Evolutionary conservation across 2,888 invertebrate genomes (phyloP), one percentile per base, ranked within the genome.

Genomic region (Horisme vitalbata): DNA sequence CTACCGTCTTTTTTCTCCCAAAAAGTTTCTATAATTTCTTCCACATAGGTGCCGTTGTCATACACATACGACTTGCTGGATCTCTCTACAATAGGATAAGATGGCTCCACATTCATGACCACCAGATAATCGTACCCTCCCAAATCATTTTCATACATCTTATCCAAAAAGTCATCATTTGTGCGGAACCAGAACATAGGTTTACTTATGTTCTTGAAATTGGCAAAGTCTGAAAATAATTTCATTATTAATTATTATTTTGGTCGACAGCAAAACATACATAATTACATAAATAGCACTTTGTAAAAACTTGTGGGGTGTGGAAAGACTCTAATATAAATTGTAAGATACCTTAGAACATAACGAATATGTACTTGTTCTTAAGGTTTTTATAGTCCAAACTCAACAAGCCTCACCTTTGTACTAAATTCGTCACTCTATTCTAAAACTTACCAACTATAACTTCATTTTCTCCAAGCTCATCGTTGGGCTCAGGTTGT

Each of bases 61-160:
- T 10, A 31, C 14, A 35, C 20, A 13, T 21, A 48, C 3, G 27
- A 9, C 26, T 26, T 35, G 31, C 38, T 44, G 15, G n/a, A 31
- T 27, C 24, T 46, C 11, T 75, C 70, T 2, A 75, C 45, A 9
- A 59, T 56, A 8, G 71, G 65, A 33, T 27, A 52, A 50, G n/a
- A 57, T 7, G 21, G 1, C 45, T 4, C 63, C 50, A 78, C 50
- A 44, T 75, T 53, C 31, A 72, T 66, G 21, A 77, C 52, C 23
- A 71, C 72, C 7, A 79, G 36, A 0, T 67, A 13, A 47, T 66
- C 67, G 4, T 54, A 45, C 39, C 36, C 56, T 2, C n/a, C n/a
- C n/a, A 38, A 13, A 50, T 52, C 48, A 11, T 49, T 32, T 12
- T 21, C 14, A 8, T 39, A 26, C 3, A 58, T 37, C 9, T 52